Evolutionary conservation across 2,113 vertebrate genomes (phyloP).

Genomic region (Thamnophis sirtalis): DNA sequence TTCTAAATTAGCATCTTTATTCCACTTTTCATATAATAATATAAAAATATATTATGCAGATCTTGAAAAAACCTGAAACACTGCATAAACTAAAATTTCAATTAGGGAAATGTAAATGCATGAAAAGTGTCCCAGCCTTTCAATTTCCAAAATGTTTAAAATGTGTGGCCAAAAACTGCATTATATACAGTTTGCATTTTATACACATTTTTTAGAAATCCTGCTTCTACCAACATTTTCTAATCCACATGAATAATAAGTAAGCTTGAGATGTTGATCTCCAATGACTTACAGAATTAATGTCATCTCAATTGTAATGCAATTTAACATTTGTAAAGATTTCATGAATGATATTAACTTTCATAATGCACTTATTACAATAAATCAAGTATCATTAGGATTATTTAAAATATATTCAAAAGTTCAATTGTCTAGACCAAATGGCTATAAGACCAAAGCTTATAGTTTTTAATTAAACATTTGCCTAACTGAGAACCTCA

Average conservation of each 20-base stretch:
- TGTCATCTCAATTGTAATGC: not conserved
- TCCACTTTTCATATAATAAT: not conserved
- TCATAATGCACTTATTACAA: not conserved
- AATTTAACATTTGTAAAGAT: not conserved
- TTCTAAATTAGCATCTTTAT: conserved; percentile 7
- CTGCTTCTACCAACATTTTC: not conserved
- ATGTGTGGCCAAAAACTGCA: not conserved
- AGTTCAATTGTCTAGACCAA: not conserved
- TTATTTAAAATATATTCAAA: not conserved
- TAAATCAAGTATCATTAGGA: not conserved
- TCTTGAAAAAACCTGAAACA: not conserved
- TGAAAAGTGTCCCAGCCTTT: not conserved
- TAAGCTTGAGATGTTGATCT: not conserved
- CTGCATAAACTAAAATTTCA: not conserved
- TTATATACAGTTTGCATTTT: not conserved
- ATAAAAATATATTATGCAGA: not conserved
- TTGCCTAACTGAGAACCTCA: not conserved
- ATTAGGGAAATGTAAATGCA: not conserved
- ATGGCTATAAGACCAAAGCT: not conserved
- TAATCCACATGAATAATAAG: not conserved
- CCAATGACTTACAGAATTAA: not conserved
- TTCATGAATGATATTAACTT: not conserved
- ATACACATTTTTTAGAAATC: not conserved
- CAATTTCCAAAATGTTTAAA: not conserved
- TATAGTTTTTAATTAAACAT: not conserved